Percentiles rank a stretch among this genome's conserved stretches.
phyloP scores from a whole-genome alignment of 2,888 invertebrate species.

The Drosophila robusta region DNA sequence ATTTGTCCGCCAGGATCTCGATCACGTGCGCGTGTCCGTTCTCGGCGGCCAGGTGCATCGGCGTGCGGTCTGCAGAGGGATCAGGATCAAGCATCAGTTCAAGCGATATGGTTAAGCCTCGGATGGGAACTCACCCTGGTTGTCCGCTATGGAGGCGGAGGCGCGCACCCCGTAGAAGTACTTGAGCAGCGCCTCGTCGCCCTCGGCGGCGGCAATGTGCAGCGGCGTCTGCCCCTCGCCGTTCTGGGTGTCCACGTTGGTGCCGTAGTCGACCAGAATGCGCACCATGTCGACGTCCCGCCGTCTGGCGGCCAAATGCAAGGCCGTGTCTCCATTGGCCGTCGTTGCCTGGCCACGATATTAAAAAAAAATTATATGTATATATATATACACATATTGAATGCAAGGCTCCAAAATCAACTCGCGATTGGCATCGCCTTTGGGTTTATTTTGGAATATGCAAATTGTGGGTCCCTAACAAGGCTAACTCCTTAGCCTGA shows the following conservation, averaged over 20 bases:
- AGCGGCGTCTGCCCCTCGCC: constrained; percentile 97
- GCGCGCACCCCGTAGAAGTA: constrained; percentile 98
- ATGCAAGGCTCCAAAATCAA: neutral
- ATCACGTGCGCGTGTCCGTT: constrained; percentile 98
- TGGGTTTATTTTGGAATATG: constrained; percentile 64
- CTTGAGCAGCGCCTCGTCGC: constrained; percentile 97
- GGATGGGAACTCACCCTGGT: constrained; percentile 93
- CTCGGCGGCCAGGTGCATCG: constrained; percentile 99
- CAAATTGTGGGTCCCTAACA: constrained; percentile 54
- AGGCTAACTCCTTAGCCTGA: constrained; percentile 37
- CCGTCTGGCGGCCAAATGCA: constrained; percentile 97
- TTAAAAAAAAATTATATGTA: no score
- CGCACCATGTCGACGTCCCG: constrained; percentile 97
- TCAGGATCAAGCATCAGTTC: no score
- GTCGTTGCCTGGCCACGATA: constrained; percentile 88
- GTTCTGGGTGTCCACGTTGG: constrained; percentile 96
- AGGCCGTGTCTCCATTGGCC: constrained; percentile 95
- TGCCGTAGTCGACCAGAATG: constrained; percentile 96
- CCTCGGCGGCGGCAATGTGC: constrained; percentile 97
- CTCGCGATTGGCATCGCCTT: constrained; percentile 4
- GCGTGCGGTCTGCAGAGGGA: constrained; percentile 93
- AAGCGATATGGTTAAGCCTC: no score
- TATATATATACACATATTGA: no score
- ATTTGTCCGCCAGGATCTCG: constrained; percentile 98
- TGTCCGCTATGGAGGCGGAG: constrained; percentile 96